Percentiles rank a stretch among this genome's conserved stretches.
These are phyloP conservation scores for Tipula unca DNA, from an alignment of 2,888 invertebrate species.

Conservation along the genomic window DNA sequence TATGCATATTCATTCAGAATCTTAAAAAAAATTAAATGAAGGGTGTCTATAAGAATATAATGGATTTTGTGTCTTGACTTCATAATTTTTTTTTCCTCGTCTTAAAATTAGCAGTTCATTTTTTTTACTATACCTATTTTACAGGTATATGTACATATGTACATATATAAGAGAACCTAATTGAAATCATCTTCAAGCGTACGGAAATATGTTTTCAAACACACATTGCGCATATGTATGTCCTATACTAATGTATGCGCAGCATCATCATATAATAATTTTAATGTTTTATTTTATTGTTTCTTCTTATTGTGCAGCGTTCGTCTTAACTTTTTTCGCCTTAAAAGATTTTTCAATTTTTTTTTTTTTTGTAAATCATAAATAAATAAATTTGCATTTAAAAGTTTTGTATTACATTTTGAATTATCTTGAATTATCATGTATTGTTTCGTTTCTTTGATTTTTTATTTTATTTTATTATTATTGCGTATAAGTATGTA, in stretches of 20 bases:
- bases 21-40: background rate
- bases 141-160: background rate
- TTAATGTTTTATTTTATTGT: background rate
- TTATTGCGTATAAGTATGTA: background rate
- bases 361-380: background rate
- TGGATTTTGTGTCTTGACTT: background rate
- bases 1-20: background rate
- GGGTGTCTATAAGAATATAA: background rate
- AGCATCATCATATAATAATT: background rate
- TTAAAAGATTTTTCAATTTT: background rate
- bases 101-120: background rate
- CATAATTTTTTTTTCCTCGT: background rate
- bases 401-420: background rate
- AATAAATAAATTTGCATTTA: slow-evolving; percentile 14
- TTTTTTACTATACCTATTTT: background rate
- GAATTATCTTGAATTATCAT: background rate
- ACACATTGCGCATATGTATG: background rate
- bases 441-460: background rate
- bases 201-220: background rate
- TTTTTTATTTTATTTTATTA: background rate
- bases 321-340: background rate
- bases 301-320: background rate
- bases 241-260: background rate
- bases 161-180: background rate
- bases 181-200: background rate